Evolutionary conservation across 30 jellyfish, hydroid and myxozoan genomes (phyloP).

Genomic region (Hydractinia symbiolongicarpus): DNA sequence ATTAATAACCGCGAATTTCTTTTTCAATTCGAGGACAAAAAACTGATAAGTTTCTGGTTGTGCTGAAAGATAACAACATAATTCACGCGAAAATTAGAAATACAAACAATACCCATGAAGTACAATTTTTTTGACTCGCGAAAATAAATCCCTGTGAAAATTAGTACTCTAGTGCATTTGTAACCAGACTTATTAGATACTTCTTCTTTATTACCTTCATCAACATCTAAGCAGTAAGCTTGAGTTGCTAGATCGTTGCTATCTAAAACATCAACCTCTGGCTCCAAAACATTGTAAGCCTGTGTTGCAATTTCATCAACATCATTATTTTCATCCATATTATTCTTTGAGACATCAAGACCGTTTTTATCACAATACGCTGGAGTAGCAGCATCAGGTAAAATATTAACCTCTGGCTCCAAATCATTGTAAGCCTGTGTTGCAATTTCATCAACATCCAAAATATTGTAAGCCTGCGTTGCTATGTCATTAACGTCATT

Average conservation of each 20-base stretch:
- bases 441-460: constrained; percentile 1
- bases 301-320: background rate
- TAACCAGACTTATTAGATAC: too few species aligned
- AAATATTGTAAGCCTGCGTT: background rate
- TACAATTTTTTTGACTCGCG: too few species aligned
- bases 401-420: background rate
- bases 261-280: background rate
- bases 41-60: too few species aligned
- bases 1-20: too few species aligned
- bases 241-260: background rate
- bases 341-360: background rate
- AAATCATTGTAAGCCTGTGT: background rate
- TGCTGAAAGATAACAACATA: too few species aligned
- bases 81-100: too few species aligned
- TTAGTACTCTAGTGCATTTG: too few species aligned
- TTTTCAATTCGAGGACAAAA: too few species aligned
- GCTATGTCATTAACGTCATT: background rate
- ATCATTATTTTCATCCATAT: background rate
- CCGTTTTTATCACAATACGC: background rate
- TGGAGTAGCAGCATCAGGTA: too few species aligned
- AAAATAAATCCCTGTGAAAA: too few species aligned
- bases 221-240: background rate
- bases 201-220: too few species aligned
- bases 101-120: too few species aligned
- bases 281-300: background rate